phyloP scores from a whole-genome alignment of 2,113 vertebrate species.

The Cyanoderma ruficeps region DNA sequence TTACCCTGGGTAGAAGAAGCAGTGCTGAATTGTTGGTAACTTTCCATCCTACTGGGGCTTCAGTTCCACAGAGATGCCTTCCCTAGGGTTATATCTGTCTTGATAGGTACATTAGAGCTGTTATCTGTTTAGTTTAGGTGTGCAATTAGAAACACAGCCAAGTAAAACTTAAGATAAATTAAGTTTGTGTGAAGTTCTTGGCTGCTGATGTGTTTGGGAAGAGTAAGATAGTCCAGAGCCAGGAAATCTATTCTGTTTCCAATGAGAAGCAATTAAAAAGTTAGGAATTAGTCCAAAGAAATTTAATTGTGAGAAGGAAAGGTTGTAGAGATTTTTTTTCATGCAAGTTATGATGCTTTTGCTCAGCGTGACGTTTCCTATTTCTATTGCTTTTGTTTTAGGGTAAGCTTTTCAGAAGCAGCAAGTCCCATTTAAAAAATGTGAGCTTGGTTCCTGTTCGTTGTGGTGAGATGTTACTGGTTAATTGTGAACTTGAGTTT shows the following conservation, averaged over 20 bases:
- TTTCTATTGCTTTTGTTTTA: not conserved
- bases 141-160: slow-evolving; percentile 52
- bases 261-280: slow-evolving; percentile 59
- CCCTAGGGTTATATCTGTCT: slow-evolving; percentile 2
- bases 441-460: not conserved
- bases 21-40: not conserved
- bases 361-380: not conserved
- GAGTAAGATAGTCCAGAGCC: slow-evolving; percentile 49
- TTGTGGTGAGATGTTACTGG: not conserved
- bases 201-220: slow-evolving; percentile 36
- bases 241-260: slow-evolving; percentile 68
- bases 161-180: slow-evolving; percentile 51
- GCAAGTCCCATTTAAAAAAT: not conserved
- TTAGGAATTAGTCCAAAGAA: slow-evolving; percentile 52
- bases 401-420: not conserved
- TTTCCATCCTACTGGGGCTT: not conserved
- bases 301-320: slow-evolving; percentile 45
- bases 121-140: slow-evolving; percentile 54
- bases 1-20: not conserved
- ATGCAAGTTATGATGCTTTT: not conserved
- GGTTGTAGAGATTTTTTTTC: not conserved
- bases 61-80: not conserved
- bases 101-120: slow-evolving; percentile 34
- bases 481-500: not conserved
- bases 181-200: slow-evolving; percentile 50